Percentiles rank a stretch among this genome's conserved stretches.
These are phyloP conservation scores for Echinometra lucunter DNA, from an alignment of 53 echinoderm and acorn worm genomes.

Conservation along the genomic window DNA sequence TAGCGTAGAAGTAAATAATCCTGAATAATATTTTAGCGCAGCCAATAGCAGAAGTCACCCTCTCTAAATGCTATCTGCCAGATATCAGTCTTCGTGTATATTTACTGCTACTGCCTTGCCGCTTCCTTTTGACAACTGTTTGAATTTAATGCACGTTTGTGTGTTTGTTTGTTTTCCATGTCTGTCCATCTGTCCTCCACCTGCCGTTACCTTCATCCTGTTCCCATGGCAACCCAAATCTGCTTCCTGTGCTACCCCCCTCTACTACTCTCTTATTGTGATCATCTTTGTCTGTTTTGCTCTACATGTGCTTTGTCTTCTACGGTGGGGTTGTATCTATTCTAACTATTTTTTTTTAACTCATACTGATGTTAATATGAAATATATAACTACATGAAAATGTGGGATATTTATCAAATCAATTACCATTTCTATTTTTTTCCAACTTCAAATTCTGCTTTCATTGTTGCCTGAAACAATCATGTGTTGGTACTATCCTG, in stretches of 20 bases:
- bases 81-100: too few relatives aligned
- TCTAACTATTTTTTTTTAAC: neutral
- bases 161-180: slow-evolving; percentile 60
- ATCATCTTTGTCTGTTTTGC: neutral
- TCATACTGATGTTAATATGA: neutral
- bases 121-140: neutral
- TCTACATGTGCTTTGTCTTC: neutral
- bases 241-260: neutral
- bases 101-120: too few relatives aligned
- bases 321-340: neutral
- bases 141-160: neutral
- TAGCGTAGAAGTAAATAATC: too few relatives aligned
- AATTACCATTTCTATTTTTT: too few relatives aligned
- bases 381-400: neutral
- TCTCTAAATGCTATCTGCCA: too few relatives aligned
- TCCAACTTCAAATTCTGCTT: too few relatives aligned
- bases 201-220: slow-evolving; percentile 17
- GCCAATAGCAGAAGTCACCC: too few relatives aligned
- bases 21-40: too few relatives aligned
- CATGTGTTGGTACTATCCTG: too few relatives aligned
- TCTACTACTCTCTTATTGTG: neutral
- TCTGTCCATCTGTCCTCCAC: slow-evolving; percentile 46
- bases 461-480: too few relatives aligned
- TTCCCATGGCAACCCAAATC: slow-evolving; percentile 35
- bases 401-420: too few relatives aligned